phyloP scores from a whole-genome alignment of 35 echinoderm and acorn worm species.

The Heliocidaris tuberculata region DNA sequence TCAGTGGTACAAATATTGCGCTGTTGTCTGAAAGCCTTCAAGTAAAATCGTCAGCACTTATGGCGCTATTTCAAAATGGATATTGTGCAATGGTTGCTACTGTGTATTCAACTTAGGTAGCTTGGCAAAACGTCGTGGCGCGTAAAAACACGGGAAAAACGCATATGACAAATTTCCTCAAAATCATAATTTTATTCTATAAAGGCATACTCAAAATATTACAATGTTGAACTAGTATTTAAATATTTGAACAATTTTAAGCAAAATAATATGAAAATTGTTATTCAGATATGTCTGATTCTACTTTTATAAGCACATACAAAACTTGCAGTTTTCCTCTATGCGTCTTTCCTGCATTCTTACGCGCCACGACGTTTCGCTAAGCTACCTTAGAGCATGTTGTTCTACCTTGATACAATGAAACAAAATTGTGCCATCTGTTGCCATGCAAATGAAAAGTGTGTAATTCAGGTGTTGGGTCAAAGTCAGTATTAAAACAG shows the following conservation, averaged over 20 bases:
- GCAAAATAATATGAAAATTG: too few relatives aligned
- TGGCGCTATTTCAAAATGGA: neutral
- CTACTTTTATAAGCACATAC: too few relatives aligned
- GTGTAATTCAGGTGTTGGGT: neutral
- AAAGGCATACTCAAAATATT: too few relatives aligned
- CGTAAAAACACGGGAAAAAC: neutral
- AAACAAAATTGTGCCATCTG: neutral
- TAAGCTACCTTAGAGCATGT: neutral
- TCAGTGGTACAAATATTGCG: neutral
- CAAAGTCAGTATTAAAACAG: neutral
- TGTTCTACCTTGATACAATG: neutral
- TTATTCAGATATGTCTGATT: too few relatives aligned
- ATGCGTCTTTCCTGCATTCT: too few relatives aligned
- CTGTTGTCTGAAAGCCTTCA: neutral
- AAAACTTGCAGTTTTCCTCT: too few relatives aligned
- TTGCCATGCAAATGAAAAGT: neutral
- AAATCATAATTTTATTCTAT: too few relatives aligned
- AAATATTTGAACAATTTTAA: too few relatives aligned
- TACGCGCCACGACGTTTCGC: too few relatives aligned
- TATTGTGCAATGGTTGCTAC: neutral
- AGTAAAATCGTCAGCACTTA: neutral
- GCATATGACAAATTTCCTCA: too few relatives aligned
- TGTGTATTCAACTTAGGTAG: neutral
- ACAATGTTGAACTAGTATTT: too few relatives aligned
- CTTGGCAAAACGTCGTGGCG: neutral